A percentile compares a stretch with the other conserved stretches of the same genome.
phyloP scores from a whole-genome alignment of 2,888 invertebrate species.

The Brachynemurus nebulosus region DNA sequence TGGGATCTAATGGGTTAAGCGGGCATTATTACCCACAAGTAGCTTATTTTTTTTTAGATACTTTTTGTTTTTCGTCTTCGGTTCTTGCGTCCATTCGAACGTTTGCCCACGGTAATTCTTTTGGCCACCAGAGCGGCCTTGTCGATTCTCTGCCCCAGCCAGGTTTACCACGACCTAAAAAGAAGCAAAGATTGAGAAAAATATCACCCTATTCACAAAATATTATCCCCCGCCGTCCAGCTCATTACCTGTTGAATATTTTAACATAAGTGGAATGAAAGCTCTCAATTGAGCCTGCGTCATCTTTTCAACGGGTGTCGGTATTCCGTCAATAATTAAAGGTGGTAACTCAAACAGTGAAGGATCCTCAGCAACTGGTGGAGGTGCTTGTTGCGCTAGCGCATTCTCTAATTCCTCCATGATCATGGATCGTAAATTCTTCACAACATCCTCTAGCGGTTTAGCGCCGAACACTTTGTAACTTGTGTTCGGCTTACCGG shows the following conservation, averaged over 20 bases:
- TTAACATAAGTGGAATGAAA: slow-evolving; percentile 95
- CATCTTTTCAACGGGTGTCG: slow-evolving; percentile 98
- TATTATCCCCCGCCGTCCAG: not conserved
- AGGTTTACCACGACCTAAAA: slow-evolving; percentile 71
- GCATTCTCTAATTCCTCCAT: slow-evolving; percentile 93
- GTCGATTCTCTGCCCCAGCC: slow-evolving; percentile 97
- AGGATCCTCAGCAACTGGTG: slow-evolving; percentile 75
- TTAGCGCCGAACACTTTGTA: slow-evolving; percentile 96
- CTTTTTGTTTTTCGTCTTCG: slow-evolving; percentile 95
- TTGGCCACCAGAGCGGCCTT: slow-evolving; percentile 96
- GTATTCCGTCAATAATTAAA: slow-evolving; percentile 92
- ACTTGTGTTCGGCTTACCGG: slow-evolving; percentile 89
- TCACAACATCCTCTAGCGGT: slow-evolving; percentile 89
- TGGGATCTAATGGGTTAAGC: too few species aligned
- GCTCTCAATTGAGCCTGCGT: slow-evolving; percentile 93
- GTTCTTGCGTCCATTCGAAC: slow-evolving; percentile 93
- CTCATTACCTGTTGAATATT: slow-evolving; percentile 78
- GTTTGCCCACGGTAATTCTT: slow-evolving; percentile 96
- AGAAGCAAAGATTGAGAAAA: not conserved
- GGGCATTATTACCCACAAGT: too few species aligned
- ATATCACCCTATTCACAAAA: not conserved
- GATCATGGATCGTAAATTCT: slow-evolving; percentile 77
- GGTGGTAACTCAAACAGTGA: slow-evolving; percentile 91
- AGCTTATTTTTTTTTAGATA: too few species aligned
- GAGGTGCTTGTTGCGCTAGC: slow-evolving; percentile 83